These are phyloP conservation scores for Boleophthalmus pectinirostris DNA, from an alignment of 2,113 vertebrate species.

Conservation along the genomic window DNA sequence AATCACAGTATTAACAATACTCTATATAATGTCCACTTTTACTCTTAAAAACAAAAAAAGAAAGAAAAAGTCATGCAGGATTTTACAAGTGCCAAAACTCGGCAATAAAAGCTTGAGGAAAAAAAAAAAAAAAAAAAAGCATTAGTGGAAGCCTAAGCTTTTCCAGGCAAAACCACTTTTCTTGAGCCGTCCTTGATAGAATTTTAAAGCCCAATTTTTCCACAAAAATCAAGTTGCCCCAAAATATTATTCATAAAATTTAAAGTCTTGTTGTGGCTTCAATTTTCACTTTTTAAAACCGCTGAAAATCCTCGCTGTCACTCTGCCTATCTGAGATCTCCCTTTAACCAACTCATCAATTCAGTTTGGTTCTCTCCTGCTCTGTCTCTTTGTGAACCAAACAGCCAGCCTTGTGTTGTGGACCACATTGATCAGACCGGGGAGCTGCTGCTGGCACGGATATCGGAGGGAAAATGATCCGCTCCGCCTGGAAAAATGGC, in stretches of 20 bases:
- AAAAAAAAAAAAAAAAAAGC: too few species aligned
- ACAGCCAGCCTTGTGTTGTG: constrained; percentile 65
- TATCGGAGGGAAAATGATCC: constrained; percentile 72
- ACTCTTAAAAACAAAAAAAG: too few species aligned
- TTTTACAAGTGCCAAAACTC: too few species aligned
- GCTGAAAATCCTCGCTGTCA: constrained; percentile 32
- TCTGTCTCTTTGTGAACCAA: constrained; percentile 33
- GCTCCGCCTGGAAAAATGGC: constrained; percentile 55
- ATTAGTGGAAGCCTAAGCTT: too few species aligned
- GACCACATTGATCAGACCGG: constrained; percentile 71
- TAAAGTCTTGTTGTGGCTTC: neutral
- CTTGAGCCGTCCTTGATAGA: too few species aligned
- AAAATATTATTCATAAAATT: neutral
- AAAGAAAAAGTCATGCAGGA: too few species aligned
- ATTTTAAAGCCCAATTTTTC: neutral
- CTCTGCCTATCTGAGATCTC: constrained; percentile 30
- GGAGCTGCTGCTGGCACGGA: constrained; percentile 49
- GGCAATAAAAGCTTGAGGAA: too few species aligned
- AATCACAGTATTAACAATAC: too few species aligned
- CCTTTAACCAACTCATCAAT: constrained; percentile 68
- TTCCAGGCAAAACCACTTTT: too few species aligned
- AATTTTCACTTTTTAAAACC: neutral
- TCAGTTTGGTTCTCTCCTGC: constrained; percentile 57
- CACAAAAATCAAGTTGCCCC: neutral
- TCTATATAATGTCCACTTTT: too few species aligned